Conservation (phyloP, 1,140 invertebrate genomes). For the Oryzaephilus surinamensis region DNA sequence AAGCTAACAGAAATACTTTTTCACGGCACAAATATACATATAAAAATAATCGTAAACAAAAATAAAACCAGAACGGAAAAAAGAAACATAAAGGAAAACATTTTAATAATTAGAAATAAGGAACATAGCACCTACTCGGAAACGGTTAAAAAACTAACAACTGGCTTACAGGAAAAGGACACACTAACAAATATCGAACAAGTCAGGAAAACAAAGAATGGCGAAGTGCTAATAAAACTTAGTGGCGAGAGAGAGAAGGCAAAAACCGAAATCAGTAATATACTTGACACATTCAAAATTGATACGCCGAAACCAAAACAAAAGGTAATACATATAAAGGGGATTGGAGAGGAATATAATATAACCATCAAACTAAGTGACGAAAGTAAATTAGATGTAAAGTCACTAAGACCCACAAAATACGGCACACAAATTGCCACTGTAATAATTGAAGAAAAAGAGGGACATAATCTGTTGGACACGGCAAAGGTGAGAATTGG, state of each 20-base stretch:
- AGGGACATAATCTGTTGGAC: constrained; percentile 3
- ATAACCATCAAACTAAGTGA: not conserved
- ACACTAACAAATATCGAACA: not conserved
- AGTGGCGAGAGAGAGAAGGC: not conserved
- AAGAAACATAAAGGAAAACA: not conserved
- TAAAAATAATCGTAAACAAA: not conserved
- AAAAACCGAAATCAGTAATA: too few species aligned
- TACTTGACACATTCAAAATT: too few species aligned
- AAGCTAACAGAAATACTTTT: not conserved
- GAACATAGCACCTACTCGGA: not conserved
- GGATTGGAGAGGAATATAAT: not conserved
- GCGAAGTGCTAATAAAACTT: not conserved
- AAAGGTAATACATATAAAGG: too few species aligned
- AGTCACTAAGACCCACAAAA: not conserved
- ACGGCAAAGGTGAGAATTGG: constrained; percentile 2
- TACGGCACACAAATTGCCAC: not conserved
- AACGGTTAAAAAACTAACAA: not conserved
- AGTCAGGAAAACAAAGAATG: not conserved
- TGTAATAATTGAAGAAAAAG: not conserved
- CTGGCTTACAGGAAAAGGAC: not conserved
- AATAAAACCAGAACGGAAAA: not conserved
- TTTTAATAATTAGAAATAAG: not conserved
- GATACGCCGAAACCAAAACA: too few species aligned
- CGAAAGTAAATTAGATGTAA: not conserved
- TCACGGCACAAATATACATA: not conserved